phyloP scores from a whole-genome alignment of 1,140 invertebrate genomes.

The Drosophila lacertosa region DNA sequence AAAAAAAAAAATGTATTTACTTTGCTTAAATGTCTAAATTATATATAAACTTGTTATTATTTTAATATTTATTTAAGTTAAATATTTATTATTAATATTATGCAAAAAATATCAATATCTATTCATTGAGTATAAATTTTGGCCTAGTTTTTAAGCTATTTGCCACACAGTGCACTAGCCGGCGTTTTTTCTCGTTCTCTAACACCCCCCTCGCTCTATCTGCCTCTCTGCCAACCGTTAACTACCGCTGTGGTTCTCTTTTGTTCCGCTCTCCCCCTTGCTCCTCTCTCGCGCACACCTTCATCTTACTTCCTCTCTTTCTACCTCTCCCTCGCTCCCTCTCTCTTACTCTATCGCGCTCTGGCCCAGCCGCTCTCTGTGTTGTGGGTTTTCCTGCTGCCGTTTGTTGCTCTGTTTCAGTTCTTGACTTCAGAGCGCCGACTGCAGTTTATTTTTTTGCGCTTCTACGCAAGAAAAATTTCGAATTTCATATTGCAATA shows the following conservation, averaged over 20 bases:
- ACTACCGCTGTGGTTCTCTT: not conserved
- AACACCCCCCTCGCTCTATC: no score
- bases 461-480: constrained; percentile 11
- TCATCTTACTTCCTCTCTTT: not conserved
- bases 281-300: constrained; percentile 6
- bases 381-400: constrained; percentile 55
- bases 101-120: no score
- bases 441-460: constrained; percentile 47
- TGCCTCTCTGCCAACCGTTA: no score
- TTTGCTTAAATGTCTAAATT: no score
- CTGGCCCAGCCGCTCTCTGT: constrained; percentile 8
- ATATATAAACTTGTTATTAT: no score
- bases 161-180: no score
- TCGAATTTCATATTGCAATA: constrained; percentile 2
- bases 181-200: no score
- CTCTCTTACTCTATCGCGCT: not conserved
- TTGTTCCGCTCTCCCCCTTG: constrained; percentile 15
- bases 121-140: no score
- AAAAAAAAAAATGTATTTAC: no score
- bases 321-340: not conserved
- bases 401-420: constrained; percentile 46
- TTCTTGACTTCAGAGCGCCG: constrained; percentile 50
- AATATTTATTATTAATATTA: no score
- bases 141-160: no score
- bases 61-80: no score